Evolutionary conservation across 2,888 invertebrate species (phyloP), one percentile per base, ranked within the genome.

Genomic region (Falcaria lacertinaria): DNA sequence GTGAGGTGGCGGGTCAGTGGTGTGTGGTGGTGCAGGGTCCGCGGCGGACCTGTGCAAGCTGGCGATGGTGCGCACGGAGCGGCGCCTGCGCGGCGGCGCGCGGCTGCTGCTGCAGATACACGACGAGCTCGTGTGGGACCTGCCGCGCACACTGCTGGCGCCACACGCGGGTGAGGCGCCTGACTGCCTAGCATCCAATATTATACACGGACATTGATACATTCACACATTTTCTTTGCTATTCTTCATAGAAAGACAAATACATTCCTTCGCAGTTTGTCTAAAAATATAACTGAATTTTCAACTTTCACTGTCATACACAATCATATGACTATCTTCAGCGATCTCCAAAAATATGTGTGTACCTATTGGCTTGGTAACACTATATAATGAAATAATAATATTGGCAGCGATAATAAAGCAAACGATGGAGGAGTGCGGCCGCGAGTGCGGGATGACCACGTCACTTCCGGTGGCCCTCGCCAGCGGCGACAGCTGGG

Each of bases 81-180:
- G 47, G 14, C 52, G 51, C 13, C 52, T 84, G 25, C 61, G 37
- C 22, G 14, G 8, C 6, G n/a, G 33, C 34, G 15, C 33, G 42
- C 38, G n/a, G 13, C 13, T 90, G 42, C 54, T 89, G 61, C 74
- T 90, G 60, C 90, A 90, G 68, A 78, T 90, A 44, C 90, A 90
- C 61, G 90, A 90, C 66, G 90, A 90, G 66, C 79, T 90, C 25
- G 73, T 90, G 35, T 90, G 90, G 90, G 89, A 90, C 57, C 74
- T 90, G 41, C 43, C 40, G 0, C 53, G 57, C 1, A 19, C 0
- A 79, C 79, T 1, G 79, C 77, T 1, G 19, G 0, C 6, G 19
- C 19, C 0, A 3, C 4, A 3, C 19, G 19, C 19, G 19, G 19
- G 19, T 19, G 19, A 19, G 19, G 4, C 19, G 1, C 3, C 1